Evolutionary conservation across 1,140 invertebrate genomes (phyloP), one percentile per base, ranked within the genome.

Genomic region (Listronotus bonariensis): DNA sequence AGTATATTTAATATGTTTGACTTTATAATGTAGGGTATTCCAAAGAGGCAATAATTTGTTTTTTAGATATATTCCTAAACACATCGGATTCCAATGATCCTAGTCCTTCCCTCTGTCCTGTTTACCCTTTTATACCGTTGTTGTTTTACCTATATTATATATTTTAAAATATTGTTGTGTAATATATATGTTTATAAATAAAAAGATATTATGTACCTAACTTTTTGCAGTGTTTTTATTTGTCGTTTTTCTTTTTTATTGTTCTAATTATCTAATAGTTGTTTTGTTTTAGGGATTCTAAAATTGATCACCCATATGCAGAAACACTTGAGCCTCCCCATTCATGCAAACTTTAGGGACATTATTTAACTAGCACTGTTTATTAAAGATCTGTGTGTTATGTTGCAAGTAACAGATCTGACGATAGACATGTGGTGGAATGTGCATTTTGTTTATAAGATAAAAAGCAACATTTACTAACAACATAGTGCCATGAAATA

Each of bases 61-160:
- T 74, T 74, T 51, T 70, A 76, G 74, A 76, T 76, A 76, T 48
- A 74, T 72, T 49, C 74, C 74, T 42, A 72, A 69, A 70, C 67
- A 70, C 62, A 75, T 76, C 32, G 68, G 72, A 53, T 75, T 73
- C 65, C 61, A 67, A 20, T 70, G 49, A 43, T 15, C 52, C 42
- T 20, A 32, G 11, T 57, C 34, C 42, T 8, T 56, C 15, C 45
- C 31, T 31, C 15, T 34, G 41, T 49, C 53, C 41, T 38, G 3
- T 26, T 15, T 17, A 54, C 5, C 14, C 12, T 54, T 55, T 48
- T 57, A 48, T 20, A 31, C 5, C 20, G 10, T 61, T 17, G 38
- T 65, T 57, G n/a, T 58, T 62, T 10, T 53, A 20, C 10, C 8
- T 31, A 12, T 57, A 45, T 20, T 40, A 65, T 48, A 63, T n/a